Evolutionary conservation across 92 coral and sea anemone genomes (phyloP).

Genomic region (Palythoa caribaeorum): DNA sequence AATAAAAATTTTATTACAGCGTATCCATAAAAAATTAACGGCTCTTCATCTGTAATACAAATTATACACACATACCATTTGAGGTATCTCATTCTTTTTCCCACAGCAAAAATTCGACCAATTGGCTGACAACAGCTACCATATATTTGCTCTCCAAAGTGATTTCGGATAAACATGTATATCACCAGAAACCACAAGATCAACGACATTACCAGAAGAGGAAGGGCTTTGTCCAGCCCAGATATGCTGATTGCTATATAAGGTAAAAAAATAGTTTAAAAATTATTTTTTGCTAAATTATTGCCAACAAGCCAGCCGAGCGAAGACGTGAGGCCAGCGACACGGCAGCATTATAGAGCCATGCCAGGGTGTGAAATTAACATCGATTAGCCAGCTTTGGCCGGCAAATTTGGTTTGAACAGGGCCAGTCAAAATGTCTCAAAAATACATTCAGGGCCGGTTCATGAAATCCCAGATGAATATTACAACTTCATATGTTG

Average conservation of each 20-base stretch:
- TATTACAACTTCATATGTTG: too few species aligned
- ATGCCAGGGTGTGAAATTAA: too few species aligned
- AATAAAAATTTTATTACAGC: too few species aligned
- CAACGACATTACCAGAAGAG: slow-evolving; percentile 76
- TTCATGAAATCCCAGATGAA: background rate
- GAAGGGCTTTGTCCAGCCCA: slow-evolving; percentile 69
- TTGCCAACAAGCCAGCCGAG: too few species aligned
- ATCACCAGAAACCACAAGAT: slow-evolving; percentile 73
- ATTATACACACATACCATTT: slow-evolving; percentile 76
- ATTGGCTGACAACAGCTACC: slow-evolving; percentile 68
- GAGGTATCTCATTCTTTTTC: slow-evolving; percentile 78
- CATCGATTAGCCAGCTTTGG: too few species aligned
- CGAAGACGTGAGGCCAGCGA: too few species aligned
- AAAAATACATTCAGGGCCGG: too few species aligned
- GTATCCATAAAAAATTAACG: too few species aligned
- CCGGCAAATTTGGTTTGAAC: too few species aligned
- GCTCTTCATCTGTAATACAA: background rate
- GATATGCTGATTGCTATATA: slow-evolving; percentile 64
- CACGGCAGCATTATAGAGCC: too few species aligned
- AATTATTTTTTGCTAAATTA: background rate
- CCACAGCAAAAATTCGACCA: slow-evolving; percentile 43
- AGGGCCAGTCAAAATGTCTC: too few species aligned
- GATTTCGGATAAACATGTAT: slow-evolving; percentile 82
- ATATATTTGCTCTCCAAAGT: slow-evolving; percentile 76
- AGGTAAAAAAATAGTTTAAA: background rate